phyloP scores from a whole-genome alignment of 1,140 invertebrate genomes.

The Alviniconcha marisindica region DNA sequence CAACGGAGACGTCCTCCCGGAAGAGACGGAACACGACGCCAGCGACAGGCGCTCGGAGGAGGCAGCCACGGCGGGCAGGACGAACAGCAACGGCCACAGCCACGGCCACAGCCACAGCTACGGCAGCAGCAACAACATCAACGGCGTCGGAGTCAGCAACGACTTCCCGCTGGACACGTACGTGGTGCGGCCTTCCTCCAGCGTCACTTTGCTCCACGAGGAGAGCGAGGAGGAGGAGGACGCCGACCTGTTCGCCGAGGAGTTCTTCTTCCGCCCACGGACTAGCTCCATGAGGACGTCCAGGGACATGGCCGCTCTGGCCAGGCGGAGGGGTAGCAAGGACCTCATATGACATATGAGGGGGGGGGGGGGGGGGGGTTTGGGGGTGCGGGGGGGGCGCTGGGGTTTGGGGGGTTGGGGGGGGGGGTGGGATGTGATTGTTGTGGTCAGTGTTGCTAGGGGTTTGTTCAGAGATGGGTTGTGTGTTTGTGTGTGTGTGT shows the following conservation, averaged over 20 bases:
- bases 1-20: conserved; percentile 16
- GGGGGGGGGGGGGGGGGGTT: too few species aligned
- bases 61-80: not conserved
- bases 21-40: not conserved
- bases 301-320: conserved; percentile 66
- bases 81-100: not conserved
- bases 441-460: too few species aligned
- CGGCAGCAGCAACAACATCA: not conserved
- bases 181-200: conserved; percentile 55
- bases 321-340: conserved; percentile 67
- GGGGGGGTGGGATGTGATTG: too few species aligned
- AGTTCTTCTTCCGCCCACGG: conserved; percentile 53
- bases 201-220: conserved; percentile 55
- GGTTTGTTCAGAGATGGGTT: too few species aligned
- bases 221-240: conserved; percentile 49
- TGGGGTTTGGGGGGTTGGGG: too few species aligned
- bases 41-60: not conserved
- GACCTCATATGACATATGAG: conserved; percentile 58
- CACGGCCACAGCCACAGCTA: not conserved
- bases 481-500: too few species aligned
- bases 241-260: conserved; percentile 45
- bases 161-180: conserved; percentile 40
- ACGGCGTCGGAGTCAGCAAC: not conserved
- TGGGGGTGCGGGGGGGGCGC: too few species aligned
- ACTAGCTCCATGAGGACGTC: conserved; percentile 69